A percentile compares a stretch with the other conserved stretches of the same genome.
Conservation (phyloP, 2,888 invertebrate species). For the Thecophora atra region DNA sequence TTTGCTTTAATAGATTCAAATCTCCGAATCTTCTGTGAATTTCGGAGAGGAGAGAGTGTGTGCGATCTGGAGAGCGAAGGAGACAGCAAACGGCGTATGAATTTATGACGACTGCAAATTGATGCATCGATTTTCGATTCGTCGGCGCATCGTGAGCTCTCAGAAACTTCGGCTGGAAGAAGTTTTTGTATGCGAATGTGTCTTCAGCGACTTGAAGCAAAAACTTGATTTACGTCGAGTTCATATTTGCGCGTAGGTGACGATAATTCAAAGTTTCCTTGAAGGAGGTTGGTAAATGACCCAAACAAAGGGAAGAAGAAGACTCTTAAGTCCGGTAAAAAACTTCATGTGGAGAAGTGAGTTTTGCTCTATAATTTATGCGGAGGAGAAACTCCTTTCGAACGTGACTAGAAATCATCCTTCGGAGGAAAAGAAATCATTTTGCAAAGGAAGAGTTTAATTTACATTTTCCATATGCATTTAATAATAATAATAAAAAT, state of each 20-base stretch:
- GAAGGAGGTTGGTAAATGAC: not conserved
- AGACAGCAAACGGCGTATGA: not conserved
- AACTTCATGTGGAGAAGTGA: not conserved
- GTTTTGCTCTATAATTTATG: not conserved
- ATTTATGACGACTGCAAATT: constrained; percentile 7
- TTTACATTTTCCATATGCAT: not conserved
- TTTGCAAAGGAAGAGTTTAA: not conserved
- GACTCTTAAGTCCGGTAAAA: not conserved
- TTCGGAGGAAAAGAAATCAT: not conserved
- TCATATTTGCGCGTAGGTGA: constrained; percentile 17
- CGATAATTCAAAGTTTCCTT: constrained; percentile 24
- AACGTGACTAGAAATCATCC: not conserved
- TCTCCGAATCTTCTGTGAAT: too few species aligned
- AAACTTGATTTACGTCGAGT: constrained; percentile 32
- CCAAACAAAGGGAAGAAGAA: not conserved
- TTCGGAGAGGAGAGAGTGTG: not conserved
- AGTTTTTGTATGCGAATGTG: constrained; percentile 22
- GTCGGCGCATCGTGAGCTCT: constrained; percentile 15
- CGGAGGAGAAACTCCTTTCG: not conserved
- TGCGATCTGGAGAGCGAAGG: not conserved
- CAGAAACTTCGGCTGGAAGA: not conserved
- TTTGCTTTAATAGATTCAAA: too few species aligned
- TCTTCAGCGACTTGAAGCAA: not conserved
- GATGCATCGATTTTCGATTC: constrained; percentile 29
- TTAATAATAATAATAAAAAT: too few species aligned